Base-by-base conservation (phyloP, 2,113 vertebrate species). In the Caretta caretta region DNA sequence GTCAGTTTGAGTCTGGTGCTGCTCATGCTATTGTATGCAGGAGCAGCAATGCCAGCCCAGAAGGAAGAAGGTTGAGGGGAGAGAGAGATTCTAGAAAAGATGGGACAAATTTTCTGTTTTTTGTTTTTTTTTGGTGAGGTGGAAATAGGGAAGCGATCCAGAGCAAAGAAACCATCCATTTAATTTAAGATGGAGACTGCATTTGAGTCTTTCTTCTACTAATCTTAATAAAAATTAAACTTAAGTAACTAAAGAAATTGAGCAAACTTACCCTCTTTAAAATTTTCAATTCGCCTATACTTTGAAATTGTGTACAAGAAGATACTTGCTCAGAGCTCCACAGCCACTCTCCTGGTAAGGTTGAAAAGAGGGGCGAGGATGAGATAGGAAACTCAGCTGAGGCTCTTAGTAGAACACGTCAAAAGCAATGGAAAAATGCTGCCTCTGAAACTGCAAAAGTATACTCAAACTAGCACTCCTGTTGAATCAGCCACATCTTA, bases 141-240 rank as follows among this genome's bases (percentile, higher is more conserved):
- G 27, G 5, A 10, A 16, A 19, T 22, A 50, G 84, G 51, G 83
- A 54, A 59, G 46, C 24, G 8, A 1, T n/a, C 16, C 53, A 42
- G 56, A 25, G n/a, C 1, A 42, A 59, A 56, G 59, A 59, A 91
- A 17, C 27, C 14, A 17, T 9, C 4, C 42, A 5, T 46, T 1
- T 51, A 75, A 48, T 2, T 3, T 1, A 12, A 31, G 1, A 7
- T 48, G 24, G 24, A 76, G 38, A 46, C 9, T 76, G 5, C 42
- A 27, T 29, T 17, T 25, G 12, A 84, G 10, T 0, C 0, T 53
- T 69, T 87, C 29, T 31, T 8, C 7, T 0, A 0, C 14, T 35
- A 12, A 76, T 76, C n/a, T 46, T 76, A 4, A 72, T n/a, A n/a
- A 24, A 13, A 13, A 7, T 16, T 0, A 1, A 0, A 2, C 2